Percentiles rank a stretch among this genome's conserved stretches.
Conservation (phyloP, 2,797 vertebrate species). For the Hyperoplus immaculatus region DNA sequence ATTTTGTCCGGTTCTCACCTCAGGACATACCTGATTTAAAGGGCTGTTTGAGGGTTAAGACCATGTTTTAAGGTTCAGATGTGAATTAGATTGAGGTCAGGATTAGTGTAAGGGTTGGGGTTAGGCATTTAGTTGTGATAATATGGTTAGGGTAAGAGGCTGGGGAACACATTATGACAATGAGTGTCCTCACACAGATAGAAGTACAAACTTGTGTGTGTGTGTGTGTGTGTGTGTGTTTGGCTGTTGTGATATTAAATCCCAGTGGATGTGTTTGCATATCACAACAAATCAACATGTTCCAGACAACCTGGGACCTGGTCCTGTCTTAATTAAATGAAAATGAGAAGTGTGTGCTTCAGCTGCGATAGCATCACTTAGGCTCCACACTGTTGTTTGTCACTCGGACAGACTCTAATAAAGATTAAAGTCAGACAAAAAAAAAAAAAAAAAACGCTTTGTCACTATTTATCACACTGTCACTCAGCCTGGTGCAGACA, state of each 20-base stretch:
- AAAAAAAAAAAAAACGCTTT: slow-evolving; percentile 9
- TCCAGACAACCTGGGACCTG: slow-evolving; percentile 64
- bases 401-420: slow-evolving; percentile 46
- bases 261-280: slow-evolving; percentile 58
- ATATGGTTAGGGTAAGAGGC: no score
- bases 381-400: slow-evolving; percentile 30
- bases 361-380: slow-evolving; percentile 57
- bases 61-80: no score
- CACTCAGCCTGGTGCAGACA: background rate
- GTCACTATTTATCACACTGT: slow-evolving; percentile 49
- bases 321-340: slow-evolving; percentile 71
- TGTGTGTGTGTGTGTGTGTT: background rate
- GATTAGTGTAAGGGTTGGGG: no score
- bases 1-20: no score
- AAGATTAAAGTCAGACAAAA: slow-evolving; percentile 29
- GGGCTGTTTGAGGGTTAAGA: no score
- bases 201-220: background rate
- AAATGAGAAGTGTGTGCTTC: slow-evolving; percentile 64
- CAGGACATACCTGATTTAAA: no score
- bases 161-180: no score
- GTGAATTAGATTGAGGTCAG: no score
- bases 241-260: slow-evolving; percentile 42
- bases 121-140: no score
- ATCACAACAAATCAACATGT: slow-evolving; percentile 71
- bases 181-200: background rate